Conservation (phyloP, 2,797 vertebrate species). For the Taenioides sp. region DNA sequence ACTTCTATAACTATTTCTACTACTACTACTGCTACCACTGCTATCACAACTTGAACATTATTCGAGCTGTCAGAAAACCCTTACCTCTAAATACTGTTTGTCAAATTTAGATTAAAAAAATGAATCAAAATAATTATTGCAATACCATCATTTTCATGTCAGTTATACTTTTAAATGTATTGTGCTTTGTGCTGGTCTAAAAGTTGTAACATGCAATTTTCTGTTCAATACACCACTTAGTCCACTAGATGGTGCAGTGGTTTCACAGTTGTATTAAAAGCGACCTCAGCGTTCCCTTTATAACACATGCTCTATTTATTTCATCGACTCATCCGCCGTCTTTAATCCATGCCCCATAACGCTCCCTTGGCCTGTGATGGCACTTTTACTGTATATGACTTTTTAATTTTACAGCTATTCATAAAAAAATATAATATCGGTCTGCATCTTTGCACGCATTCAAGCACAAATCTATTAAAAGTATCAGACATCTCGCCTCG, state of each 20-base stretch:
- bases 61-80: no score
- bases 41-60: no score
- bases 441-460: slow-evolving; percentile 35
- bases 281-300: slow-evolving; percentile 29
- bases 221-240: slow-evolving; percentile 29
- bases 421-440: not conserved
- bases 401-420: slow-evolving; percentile 13
- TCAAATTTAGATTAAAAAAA: no score
- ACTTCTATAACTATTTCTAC: no score
- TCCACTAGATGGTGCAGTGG: slow-evolving; percentile 75
- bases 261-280: slow-evolving; percentile 32
- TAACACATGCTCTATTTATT: slow-evolving; percentile 42
- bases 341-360: slow-evolving; percentile 38
- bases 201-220: slow-evolving; percentile 12
- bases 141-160: no score
- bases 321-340: slow-evolving; percentile 32
- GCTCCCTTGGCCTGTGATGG: slow-evolving; percentile 14
- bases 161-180: not conserved
- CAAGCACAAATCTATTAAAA: slow-evolving; percentile 50
- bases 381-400: slow-evolving; percentile 27
- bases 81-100: no score
- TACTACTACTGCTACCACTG: no score
- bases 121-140: no score
- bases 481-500: slow-evolving; percentile 14
- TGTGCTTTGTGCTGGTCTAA: not conserved